Base-by-base conservation (phyloP, 64 coral and sea anemone genomes). In the Exaiptasia diaphana region DNA sequence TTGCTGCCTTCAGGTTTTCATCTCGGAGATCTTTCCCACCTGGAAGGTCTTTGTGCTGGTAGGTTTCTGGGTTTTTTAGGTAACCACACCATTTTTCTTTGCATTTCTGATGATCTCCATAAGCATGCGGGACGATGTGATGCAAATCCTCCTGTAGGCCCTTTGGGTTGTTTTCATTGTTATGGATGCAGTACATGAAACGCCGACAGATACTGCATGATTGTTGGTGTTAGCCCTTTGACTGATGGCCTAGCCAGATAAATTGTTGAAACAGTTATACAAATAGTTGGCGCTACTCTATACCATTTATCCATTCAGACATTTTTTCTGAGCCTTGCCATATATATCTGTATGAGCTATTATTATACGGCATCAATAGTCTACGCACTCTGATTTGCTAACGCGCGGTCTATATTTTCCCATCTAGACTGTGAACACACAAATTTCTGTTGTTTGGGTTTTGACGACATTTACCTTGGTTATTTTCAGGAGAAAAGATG, bases 91-190 rank as follows among this genome's bases (percentile, higher is more conserved):
- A 88, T 12, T 10, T 52, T 28, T 46, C 59, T 27, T 78, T 71
- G 55, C 85, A 87, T 3, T 55, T 54, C 2, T 59, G 5, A 45
- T 87, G 85, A 13, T 87, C 57, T 15, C 85, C 85, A 69, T 78
- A 87, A 27, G 73, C 85, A 18, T 86, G 71, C 11, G 57, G 56
- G 0, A 30, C 77, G 3, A 80, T 80, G 10, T 1, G 3, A 0
- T 10, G 18, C n/a, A 80, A 8, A 5, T 58, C 23, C 18, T 64
- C 11, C 35, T 5, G 25, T 14, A 80, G 15, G 4, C n/a, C 3
- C 15, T 34, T 41, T 8, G 55, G 59, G 1, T 71, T 28, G 3
- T 26, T 46, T 8, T 30, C 30, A 13, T 80, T 80, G 43, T 80
- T 38, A 0, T 68, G 31, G 3, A 82, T 38, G 18, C 78, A 82